These are phyloP conservation scores for Sminthopsis crassicaudata DNA, from an alignment of 2,113 vertebrate species.

Conservation along the genomic window DNA sequence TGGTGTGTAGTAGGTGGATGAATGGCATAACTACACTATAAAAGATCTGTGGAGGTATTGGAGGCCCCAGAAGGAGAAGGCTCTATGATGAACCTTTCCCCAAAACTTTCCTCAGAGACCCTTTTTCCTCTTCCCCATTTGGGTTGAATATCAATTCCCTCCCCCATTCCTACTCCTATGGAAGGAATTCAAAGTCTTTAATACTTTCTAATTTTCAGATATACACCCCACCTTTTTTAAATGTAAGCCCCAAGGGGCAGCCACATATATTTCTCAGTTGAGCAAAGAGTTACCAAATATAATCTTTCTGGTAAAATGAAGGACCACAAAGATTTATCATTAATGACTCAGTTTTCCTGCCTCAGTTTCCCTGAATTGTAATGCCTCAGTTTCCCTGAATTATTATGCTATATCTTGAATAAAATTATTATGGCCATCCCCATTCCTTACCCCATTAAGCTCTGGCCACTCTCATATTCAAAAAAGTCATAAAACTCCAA, in stretches of 20 bases:
- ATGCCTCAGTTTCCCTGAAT: too few species aligned
- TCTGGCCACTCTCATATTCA: too few species aligned
- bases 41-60: background rate
- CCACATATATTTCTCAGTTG: background rate
- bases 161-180: background rate
- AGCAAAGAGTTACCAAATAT: background rate
- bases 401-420: too few species aligned
- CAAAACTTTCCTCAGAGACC: background rate
- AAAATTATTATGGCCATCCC: too few species aligned
- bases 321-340: background rate
- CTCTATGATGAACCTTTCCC: background rate
- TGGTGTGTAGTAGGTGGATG: background rate
- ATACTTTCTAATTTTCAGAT: background rate
- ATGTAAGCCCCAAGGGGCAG: background rate
- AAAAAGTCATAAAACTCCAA: too few species aligned
- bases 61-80: background rate
- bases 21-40: background rate
- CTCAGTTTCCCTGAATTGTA: too few species aligned
- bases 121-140: background rate
- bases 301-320: background rate
- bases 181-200: background rate
- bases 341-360: too few species aligned
- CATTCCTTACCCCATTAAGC: too few species aligned
- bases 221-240: background rate
- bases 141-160: background rate